Evolutionary conservation across 2,113 vertebrate genomes (phyloP).

Genomic region (Cavia porcellus): DNA sequence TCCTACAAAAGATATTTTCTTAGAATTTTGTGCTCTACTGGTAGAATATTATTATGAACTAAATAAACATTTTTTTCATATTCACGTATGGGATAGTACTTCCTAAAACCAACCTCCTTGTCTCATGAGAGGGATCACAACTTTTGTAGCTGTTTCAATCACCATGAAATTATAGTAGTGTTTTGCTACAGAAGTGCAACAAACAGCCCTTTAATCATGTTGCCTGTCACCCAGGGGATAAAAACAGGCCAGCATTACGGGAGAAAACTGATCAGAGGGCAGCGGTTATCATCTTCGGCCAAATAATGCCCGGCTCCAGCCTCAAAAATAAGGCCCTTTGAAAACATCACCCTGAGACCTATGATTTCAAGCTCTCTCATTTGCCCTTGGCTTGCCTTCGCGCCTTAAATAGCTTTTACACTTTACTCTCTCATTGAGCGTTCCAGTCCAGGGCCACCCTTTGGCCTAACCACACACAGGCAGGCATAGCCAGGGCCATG

Average conservation of each 20-base stretch:
- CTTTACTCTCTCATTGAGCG: conserved; percentile 64
- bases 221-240: conserved; percentile 76
- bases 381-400: conserved; percentile 65
- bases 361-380: conserved; percentile 73
- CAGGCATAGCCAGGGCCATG: neutral
- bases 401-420: conserved; percentile 70
- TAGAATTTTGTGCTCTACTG: conserved; percentile 1
- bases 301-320: conserved; percentile 81
- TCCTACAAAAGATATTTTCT: neutral
- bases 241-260: conserved; percentile 82
- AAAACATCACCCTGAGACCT: conserved; percentile 82
- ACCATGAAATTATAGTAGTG: conserved; percentile 47
- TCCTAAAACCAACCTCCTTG: conserved; percentile 49
- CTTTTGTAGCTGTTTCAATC: conserved; percentile 54
- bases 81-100: neutral
- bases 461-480: neutral
- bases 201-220: conserved; percentile 83
- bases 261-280: conserved; percentile 82
- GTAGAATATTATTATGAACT: conserved; percentile 18
- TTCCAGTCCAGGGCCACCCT: conserved; percentile 44
- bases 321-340: conserved; percentile 76
- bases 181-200: conserved; percentile 79
- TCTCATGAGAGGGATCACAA: conserved; percentile 58
- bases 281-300: conserved; percentile 76
- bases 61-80: conserved; percentile 23